These are phyloP conservation scores for Steinernema hermaphroditum DNA, from an alignment of 2,888 invertebrate genomes.

Conservation along the genomic window DNA sequence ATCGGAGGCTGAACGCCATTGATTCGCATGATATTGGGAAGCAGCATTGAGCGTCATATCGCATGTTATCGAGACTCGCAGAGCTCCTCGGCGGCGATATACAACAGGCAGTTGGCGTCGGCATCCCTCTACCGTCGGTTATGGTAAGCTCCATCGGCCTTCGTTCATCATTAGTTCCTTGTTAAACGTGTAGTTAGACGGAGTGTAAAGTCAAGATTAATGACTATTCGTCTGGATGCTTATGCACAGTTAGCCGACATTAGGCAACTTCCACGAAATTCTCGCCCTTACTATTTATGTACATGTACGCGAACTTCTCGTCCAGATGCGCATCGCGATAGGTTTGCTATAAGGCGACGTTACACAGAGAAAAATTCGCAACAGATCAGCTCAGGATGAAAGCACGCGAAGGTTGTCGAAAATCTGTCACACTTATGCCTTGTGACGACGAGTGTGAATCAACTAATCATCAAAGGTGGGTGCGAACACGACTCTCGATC, in stretches of 20 bases:
- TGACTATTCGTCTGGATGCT: not conserved
- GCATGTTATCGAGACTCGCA: not conserved
- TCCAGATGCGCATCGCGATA: no score
- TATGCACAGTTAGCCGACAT: not conserved
- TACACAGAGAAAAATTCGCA: not conserved
- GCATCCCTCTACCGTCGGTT: not conserved
- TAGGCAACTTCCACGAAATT: not conserved
- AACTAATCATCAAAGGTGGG: slow-evolving; percentile 30
- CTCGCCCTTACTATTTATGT: no score
- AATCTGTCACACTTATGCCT: slow-evolving; percentile 23
- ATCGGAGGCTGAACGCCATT: slow-evolving; percentile 2
- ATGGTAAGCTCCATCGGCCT: slow-evolving; percentile 19
- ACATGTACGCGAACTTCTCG: no score
- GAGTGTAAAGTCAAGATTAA: slow-evolving; percentile 22
- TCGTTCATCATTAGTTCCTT: not conserved
- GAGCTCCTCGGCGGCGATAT: not conserved
- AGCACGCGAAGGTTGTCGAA: not conserved
- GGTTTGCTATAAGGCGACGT: no score
- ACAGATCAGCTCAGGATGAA: not conserved
- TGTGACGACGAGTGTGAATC: slow-evolving; percentile 22
- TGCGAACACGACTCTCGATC: slow-evolving; percentile 31
- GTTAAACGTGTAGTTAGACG: no score
- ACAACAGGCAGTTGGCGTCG: slow-evolving; percentile 16
- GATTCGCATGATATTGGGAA: slow-evolving; percentile 10
- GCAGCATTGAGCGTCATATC: slow-evolving; percentile 5